Evolutionary conservation across 1,140 invertebrate genomes (phyloP), one percentile per base, ranked within the genome.

Genomic region (Pararge aegeria): DNA sequence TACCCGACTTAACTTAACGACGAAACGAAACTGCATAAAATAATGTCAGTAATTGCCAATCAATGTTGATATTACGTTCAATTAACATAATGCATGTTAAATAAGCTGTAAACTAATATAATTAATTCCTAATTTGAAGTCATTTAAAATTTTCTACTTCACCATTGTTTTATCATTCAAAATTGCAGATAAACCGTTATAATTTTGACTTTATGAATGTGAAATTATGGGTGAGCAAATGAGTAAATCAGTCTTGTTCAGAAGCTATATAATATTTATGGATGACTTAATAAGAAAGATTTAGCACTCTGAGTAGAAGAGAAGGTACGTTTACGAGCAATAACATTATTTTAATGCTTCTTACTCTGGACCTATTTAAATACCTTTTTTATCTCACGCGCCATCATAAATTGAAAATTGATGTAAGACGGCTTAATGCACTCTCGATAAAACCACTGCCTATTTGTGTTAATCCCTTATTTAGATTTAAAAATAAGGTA

Each of bases 271-370:
- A n/a, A 75, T 77, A 70, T 71, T 72, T 75, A 66, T 62, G 72
- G 66, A 75, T 78, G 70, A 64, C 70, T 75, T 73, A 73, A 78
- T 74, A 69, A 75, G 61, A 65, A 54, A 66, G 62, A 73, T 75
- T 75, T 78, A 66, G 61, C 64, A 66, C 68, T 68, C 61, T 58
- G 38, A 65, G 64, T 66, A 63, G 54, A 61, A 52, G 46, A 63
- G 54, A 20, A 49, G 53, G 21, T 54, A 53, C 55, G 53, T 78
- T 78, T 77, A 78, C 64, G 68, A 70, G 54, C 70, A 55, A 66
- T 78, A 70, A 77, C 52, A 58, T 27, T 20, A 54, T 37, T 66
- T 73, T 70, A 76, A 66, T 68, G 63, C 53, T 42, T 3, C 38
- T 42, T 55, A 60, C 64, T 60, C 57, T 67, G 63, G 56, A 42